phyloP scores from a whole-genome alignment of 2,888 invertebrate species.

The Arrhopalites spinosus region DNA sequence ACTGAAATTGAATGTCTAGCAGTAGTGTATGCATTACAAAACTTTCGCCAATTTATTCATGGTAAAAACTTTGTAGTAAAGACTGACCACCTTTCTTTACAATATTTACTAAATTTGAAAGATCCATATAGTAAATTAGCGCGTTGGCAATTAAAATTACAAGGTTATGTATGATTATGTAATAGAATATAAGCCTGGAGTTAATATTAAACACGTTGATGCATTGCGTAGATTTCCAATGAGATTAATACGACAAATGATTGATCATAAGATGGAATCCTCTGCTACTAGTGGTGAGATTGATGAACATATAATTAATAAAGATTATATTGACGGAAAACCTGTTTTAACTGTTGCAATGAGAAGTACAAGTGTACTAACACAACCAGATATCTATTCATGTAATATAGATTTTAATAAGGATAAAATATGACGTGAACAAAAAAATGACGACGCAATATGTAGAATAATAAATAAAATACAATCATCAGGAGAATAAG shows the following conservation, averaged over 20 bases:
- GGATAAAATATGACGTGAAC: background rate
- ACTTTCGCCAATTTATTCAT: constrained; percentile 60
- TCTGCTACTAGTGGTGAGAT: background rate
- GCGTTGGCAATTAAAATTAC: constrained; percentile 60
- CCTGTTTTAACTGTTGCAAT: background rate
- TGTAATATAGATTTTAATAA: background rate
- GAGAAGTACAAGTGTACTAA: background rate
- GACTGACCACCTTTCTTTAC: constrained; percentile 61
- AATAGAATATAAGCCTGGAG: constrained; percentile 59
- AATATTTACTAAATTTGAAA: constrained; percentile 60
- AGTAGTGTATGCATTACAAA: constrained; percentile 58
- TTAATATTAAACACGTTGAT: constrained; percentile 59
- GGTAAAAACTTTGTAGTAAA: constrained; percentile 57
- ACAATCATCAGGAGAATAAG: background rate
- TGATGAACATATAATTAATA: background rate
- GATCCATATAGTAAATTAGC: constrained; percentile 59
- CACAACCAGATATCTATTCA: background rate
- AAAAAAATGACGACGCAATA: background rate
- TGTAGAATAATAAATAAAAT: background rate
- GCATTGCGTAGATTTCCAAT: constrained; percentile 56
- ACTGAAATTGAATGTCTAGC: constrained; percentile 60
- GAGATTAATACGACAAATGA: background rate
- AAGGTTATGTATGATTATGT: constrained; percentile 58
- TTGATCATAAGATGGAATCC: background rate
- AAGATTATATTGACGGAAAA: background rate